Percentiles rank a stretch among this genome's conserved stretches.
These are phyloP conservation scores for Nothoprocta perdicaria DNA, from an alignment of 2,113 vertebrate genomes.

Conservation along the genomic window DNA sequence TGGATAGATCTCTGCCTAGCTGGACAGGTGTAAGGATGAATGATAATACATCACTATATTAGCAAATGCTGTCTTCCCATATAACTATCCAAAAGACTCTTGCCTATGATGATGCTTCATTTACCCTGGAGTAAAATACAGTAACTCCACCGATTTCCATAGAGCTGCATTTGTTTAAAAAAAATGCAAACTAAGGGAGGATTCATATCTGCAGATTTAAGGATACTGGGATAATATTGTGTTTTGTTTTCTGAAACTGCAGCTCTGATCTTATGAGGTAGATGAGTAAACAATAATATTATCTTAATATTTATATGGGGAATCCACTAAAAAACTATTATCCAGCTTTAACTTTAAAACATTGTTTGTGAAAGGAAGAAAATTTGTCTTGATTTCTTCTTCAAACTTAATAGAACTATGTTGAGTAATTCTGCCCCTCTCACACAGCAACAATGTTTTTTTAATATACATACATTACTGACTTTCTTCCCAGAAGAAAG, in stretches of 20 bases:
- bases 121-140: slow-evolving; percentile 15
- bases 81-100: background rate
- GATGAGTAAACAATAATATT: background rate
- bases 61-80: slow-evolving; percentile 22
- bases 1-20: slow-evolving; percentile 49
- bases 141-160: background rate
- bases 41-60: slow-evolving; percentile 30
- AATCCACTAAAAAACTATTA: background rate
- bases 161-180: background rate
- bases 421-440: background rate
- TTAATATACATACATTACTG: background rate
- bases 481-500: background rate
- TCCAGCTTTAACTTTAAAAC: background rate
- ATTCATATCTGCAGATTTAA: background rate
- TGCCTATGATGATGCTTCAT: background rate
- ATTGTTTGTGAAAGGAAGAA: background rate
- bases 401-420: background rate
- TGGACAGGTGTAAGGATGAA: slow-evolving; percentile 51
- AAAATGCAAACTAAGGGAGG: background rate
- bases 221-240: background rate
- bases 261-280: background rate
- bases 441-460: background rate
- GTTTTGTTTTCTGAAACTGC: background rate
- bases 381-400: background rate
- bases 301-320: background rate